Conservation (phyloP, 2,113 vertebrate species). For the Phocoena phocoena region DNA sequence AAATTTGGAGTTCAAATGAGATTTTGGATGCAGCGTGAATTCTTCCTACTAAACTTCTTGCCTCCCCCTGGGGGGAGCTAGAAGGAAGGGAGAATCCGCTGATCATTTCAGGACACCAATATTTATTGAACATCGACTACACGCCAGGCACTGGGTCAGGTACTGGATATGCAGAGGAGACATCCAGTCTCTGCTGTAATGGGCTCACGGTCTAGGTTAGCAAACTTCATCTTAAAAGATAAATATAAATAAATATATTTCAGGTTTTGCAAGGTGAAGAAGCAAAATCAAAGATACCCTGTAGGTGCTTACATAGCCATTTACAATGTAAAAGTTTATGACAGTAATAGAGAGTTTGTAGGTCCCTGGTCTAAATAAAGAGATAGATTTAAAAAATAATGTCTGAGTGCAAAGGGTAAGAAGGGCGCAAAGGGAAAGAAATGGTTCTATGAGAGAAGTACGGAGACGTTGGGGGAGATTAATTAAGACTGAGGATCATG, state of each 20-base stretch:
- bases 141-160: background rate
- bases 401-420: background rate
- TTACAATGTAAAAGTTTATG: background rate
- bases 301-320: background rate
- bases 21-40: background rate
- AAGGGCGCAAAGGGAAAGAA: background rate
- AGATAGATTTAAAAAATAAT: background rate
- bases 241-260: background rate
- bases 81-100: background rate
- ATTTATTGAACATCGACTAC: background rate
- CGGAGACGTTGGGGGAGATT: rapidly evolving
- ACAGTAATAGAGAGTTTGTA: background rate
- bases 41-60: background rate
- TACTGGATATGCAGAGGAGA: background rate
- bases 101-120: background rate
- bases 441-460: background rate
- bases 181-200: background rate
- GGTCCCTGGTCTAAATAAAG: background rate
- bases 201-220: background rate
- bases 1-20: background rate
- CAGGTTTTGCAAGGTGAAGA: background rate
- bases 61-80: background rate
- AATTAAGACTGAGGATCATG: background rate
- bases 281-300: background rate
- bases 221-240: background rate